Evolutionary conservation across 2,888 invertebrate genomes (phyloP).

Genomic region (Philereme vetulata): DNA sequence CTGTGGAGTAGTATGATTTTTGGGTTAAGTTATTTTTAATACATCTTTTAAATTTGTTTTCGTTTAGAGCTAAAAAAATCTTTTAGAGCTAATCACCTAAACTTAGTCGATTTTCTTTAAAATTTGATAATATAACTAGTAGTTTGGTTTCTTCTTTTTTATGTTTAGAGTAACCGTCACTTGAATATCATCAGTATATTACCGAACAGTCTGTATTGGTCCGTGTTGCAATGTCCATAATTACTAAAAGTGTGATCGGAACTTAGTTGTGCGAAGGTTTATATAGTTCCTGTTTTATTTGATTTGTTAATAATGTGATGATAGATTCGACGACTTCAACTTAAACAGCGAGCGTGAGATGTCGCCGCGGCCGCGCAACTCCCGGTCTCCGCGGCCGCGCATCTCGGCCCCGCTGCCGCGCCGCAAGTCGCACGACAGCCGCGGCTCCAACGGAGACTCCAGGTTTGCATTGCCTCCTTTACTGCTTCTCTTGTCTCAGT

Average conservation of each 20-base stretch:
- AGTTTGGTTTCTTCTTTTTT: no score
- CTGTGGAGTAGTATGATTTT: no score
- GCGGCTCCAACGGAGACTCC: constrained; percentile 66
- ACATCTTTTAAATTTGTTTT: no score
- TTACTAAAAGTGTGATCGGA: not conserved
- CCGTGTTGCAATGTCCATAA: no score
- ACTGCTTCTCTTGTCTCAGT: not conserved
- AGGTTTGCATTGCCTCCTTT: constrained; percentile 49
- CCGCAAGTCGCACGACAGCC: constrained; percentile 73
- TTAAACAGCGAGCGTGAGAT: constrained; percentile 78
- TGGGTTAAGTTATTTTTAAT: no score
- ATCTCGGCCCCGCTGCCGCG: constrained; percentile 50
- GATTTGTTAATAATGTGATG: constrained; percentile 27
- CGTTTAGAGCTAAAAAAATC: no score
- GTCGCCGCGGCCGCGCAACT: constrained; percentile 65
- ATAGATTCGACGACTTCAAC: constrained; percentile 80
- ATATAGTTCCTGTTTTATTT: constrained; percentile 1
- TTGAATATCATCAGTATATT: no score
- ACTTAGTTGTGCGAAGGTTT: not conserved
- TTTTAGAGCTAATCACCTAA: no score
- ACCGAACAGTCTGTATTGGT: no score
- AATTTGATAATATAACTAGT: no score
- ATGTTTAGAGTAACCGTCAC: no score
- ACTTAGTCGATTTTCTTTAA: no score
- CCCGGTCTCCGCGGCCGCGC: constrained; percentile 58